Base-by-base conservation (phyloP, 2,797 vertebrate genomes). In the Hippoglossus hippoglossus region DNA sequence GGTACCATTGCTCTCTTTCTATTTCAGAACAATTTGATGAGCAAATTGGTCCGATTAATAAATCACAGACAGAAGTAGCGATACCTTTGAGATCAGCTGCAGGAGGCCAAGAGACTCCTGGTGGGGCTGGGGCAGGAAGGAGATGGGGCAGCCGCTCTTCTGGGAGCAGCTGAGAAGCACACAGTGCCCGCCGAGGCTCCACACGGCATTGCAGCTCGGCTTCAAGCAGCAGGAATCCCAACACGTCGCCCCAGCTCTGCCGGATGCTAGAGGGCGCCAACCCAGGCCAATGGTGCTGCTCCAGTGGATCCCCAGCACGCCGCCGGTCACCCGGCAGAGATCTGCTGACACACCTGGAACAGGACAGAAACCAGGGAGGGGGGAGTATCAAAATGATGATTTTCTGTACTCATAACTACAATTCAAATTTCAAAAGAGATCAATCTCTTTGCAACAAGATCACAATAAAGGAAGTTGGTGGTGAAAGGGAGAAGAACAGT, bases 171-270 rank as follows among this genome's bases (percentile, higher is more conserved):
- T 86, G 68, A 98, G 95, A 34, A 96, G 95, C 70, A 98, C 94
- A 54, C 98, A 99, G 72, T 87, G 92, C 1, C 94, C 95, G 12
- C 94, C 95, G 26, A 96, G 82, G 91, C 97, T 96, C 98, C 98
- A 99, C 77, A 97, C 95, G 5, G 94, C 96, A 24, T 90, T 89
- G 78, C 98, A 99, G 57, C 86, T 81, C 4, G 95, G 94, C 57
- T 81, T 90, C 89, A 93, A 82, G 91, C 98, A 99, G 92, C 98
- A 99, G 16, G 93, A 81, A 83, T 95, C 90, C 94, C 94, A 95
- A 51, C 95, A 95, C 0, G 86, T 92, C 0, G 90, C 82, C 1
- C 93, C 94, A 0, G 79, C 92, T 31, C 41, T 75, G 10, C 92
- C 94, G 0, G 66, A 41, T 0, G 93, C 93, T 58, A 95, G 81